These are phyloP conservation scores for Lasioglossum marginatum DNA, from an alignment of 2,888 invertebrate genomes.

Conservation along the genomic window DNA sequence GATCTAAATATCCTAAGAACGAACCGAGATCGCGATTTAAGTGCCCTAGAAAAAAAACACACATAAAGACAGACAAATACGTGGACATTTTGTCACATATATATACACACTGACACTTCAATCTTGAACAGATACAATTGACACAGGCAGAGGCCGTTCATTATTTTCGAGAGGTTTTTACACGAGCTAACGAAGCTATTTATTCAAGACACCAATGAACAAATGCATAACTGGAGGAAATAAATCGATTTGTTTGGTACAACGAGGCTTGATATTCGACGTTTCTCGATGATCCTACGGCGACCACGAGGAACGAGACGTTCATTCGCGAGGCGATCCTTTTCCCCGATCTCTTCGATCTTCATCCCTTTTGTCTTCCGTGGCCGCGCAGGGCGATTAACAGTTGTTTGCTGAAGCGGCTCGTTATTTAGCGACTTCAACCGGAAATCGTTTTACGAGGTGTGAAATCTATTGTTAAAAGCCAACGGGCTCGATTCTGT, in stretches of 20 bases:
- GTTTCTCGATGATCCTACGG: slow-evolving; percentile 15
- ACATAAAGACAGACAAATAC: background rate
- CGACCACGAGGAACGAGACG: background rate
- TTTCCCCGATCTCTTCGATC: background rate
- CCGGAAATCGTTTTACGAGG: background rate
- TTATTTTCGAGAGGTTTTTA: slow-evolving; percentile 19
- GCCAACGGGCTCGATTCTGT: background rate
- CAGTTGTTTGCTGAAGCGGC: background rate
- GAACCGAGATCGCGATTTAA: slow-evolving; percentile 29
- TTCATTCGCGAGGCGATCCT: background rate
- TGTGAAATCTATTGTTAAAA: background rate
- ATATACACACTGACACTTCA: background rate
- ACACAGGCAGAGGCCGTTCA: background rate
- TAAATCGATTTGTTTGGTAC: slow-evolving; percentile 53
- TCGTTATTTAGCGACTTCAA: background rate
- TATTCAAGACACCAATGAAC: slow-evolving; percentile 31
- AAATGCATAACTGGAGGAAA: slow-evolving; percentile 36
- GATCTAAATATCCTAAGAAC: slow-evolving; percentile 66
- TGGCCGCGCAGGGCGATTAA: background rate
- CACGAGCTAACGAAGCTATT: slow-evolving; percentile 26
- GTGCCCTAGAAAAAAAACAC: slow-evolving; percentile 9
- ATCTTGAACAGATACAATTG: background rate
- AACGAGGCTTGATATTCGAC: slow-evolving; percentile 36
- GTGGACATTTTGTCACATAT: background rate
- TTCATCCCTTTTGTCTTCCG: slow-evolving; percentile 13